A percentile compares a stretch with the other conserved stretches of the same genome.
Conservation (phyloP, 2,888 invertebrate genomes). For the Agriopis leucophaearia region DNA sequence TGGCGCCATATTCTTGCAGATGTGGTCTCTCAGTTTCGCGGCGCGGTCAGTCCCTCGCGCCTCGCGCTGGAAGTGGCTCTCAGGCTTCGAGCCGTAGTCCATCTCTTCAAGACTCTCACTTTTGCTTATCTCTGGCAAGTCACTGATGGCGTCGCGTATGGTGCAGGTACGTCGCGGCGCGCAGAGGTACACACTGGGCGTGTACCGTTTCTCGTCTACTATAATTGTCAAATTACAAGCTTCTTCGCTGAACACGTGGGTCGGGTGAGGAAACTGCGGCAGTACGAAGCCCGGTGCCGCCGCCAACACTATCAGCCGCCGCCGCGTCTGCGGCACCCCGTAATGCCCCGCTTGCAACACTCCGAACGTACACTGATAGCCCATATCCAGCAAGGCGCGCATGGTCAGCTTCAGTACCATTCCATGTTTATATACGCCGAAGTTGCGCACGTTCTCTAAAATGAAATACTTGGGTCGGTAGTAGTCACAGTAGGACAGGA, state of each 20-base stretch:
- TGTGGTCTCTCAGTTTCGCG: conserved; percentile 89
- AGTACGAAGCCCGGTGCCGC: conserved; percentile 92
- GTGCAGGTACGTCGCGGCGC: conserved; percentile 93
- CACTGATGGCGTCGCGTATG: conserved; percentile 93
- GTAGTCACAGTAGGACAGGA: conserved; percentile 94
- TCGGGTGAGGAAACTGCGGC: conserved; percentile 92
- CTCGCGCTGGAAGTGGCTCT: conserved; percentile 91
- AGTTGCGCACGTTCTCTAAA: conserved; percentile 94
- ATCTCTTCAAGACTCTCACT: conserved; percentile 90
- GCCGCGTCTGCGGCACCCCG: conserved; percentile 93
- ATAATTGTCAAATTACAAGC: conserved; percentile 86
- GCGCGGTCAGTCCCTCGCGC: conserved; percentile 87
- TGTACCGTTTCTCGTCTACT: conserved; percentile 79
- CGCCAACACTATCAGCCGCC: conserved; percentile 92
- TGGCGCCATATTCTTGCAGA: conserved; percentile 94
- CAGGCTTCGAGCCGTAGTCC: conserved; percentile 89
- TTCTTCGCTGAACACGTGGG: conserved; percentile 90
- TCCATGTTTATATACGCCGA: conserved; percentile 92
- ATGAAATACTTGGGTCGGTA: conserved; percentile 94
- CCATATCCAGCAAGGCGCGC: conserved; percentile 92
- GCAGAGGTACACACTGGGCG: conserved; percentile 85
- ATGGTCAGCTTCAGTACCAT: conserved; percentile 93
- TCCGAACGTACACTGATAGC: conserved; percentile 95
- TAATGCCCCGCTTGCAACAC: conserved; percentile 94
- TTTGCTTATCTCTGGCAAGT: conserved; percentile 91